Conservation (phyloP, 1,140 invertebrate genomes). For the Papilio helenus region DNA sequence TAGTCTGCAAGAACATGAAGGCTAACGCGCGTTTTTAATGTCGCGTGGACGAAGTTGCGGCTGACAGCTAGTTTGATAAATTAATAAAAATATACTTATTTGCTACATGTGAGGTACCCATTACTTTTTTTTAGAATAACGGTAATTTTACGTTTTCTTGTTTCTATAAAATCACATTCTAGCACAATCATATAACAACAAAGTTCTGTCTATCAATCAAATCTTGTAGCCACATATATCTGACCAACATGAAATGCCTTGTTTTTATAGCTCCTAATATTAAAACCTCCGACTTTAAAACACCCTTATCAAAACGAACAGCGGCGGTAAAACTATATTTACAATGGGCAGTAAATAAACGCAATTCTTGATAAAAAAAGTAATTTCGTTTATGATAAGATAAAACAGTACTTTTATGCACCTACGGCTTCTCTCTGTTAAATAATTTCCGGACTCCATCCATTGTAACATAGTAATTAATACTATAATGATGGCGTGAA, state of each 20-base stretch:
- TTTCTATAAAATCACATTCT: too few species aligned
- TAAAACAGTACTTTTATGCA: slow-evolving; percentile 43
- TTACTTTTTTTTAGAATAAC: too few species aligned
- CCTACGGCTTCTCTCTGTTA: not conserved
- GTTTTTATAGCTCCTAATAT: slow-evolving; percentile 55
- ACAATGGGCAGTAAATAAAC: slow-evolving; percentile 58
- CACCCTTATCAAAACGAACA: slow-evolving; percentile 60
- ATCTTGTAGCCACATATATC: not conserved
- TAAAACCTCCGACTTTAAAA: slow-evolving; percentile 54
- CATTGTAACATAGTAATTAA: not conserved
- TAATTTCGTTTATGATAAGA: slow-evolving; percentile 60
- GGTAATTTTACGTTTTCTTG: too few species aligned
- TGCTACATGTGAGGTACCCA: too few species aligned
- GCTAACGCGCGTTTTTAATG: too few species aligned
- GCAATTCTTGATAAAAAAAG: slow-evolving; percentile 57
- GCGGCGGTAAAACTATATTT: slow-evolving; percentile 60
- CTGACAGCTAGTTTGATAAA: too few species aligned
- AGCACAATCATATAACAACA: not conserved
- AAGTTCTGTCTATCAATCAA: not conserved
- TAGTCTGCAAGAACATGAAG: too few species aligned
- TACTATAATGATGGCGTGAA: not conserved
- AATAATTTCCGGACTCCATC: not conserved
- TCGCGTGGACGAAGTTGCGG: too few species aligned
- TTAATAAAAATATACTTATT: too few species aligned
- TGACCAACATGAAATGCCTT: slow-evolving; percentile 44